Percentiles rank a stretch among this genome's conserved stretches.
Conservation (phyloP, 2,113 vertebrate genomes). For the Zingel zingel region DNA sequence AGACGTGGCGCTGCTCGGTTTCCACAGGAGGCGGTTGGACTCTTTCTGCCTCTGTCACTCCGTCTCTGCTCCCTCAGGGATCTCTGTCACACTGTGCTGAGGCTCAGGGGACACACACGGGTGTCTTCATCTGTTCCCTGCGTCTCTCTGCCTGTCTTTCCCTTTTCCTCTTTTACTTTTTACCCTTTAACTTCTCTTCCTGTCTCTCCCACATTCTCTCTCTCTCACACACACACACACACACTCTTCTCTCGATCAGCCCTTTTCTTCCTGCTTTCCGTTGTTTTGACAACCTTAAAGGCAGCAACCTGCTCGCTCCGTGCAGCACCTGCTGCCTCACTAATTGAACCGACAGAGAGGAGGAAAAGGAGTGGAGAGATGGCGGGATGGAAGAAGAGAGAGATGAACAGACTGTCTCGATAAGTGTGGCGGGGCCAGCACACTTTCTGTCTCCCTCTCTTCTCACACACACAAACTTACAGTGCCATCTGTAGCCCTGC, state of each 20-base stretch:
- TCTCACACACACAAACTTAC: slow-evolving; percentile 46
- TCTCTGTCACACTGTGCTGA: slow-evolving; percentile 65
- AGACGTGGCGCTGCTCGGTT: background rate
- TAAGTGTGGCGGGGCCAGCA: slow-evolving; percentile 54
- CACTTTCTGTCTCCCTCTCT: slow-evolving; percentile 50
- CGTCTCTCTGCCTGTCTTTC: slow-evolving; percentile 17
- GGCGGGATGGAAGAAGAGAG: slow-evolving; percentile 41
- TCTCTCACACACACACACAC: slow-evolving; percentile 7
- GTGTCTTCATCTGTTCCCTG: slow-evolving; percentile 67
- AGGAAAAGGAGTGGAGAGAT: slow-evolving; percentile 15
- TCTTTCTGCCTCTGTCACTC: slow-evolving; percentile 38
- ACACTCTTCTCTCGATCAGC: background rate
- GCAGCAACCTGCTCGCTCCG: slow-evolving; percentile 63
- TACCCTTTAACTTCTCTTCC: slow-evolving; percentile 49
- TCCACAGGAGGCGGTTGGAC: background rate
- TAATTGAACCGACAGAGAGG: slow-evolving; percentile 69
- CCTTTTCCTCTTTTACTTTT: slow-evolving; percentile 3
- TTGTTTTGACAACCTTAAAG: slow-evolving; percentile 72
- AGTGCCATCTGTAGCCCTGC: slow-evolving; percentile 71
- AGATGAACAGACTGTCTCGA: slow-evolving; percentile 68
- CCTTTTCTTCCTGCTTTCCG: slow-evolving; percentile 36
- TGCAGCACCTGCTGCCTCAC: slow-evolving; percentile 72
- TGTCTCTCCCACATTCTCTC: slow-evolving; percentile 23
- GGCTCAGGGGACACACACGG: slow-evolving; percentile 64
- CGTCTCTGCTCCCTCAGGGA: slow-evolving; percentile 46